These are phyloP conservation scores for Hydractinia symbiolongicarpus DNA, from an alignment of 30 jellyfish, hydroid and myxozoan species.

Conservation along the genomic window DNA sequence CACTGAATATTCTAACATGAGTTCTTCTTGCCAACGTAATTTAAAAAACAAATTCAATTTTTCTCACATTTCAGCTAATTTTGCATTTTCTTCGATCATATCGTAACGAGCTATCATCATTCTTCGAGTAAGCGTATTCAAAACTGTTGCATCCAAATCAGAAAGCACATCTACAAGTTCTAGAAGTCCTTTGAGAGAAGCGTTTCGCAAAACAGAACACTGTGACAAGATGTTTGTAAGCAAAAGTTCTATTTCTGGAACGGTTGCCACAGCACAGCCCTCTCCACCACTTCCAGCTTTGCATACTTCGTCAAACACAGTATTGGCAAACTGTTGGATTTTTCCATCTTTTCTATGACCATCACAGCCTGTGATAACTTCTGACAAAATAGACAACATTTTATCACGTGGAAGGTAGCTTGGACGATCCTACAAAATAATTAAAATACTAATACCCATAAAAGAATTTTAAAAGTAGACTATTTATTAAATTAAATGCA, in stretches of 20 bases:
- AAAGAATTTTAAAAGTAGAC: background rate
- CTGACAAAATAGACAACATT: slow-evolving; percentile 56
- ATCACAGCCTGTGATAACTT: slow-evolving; percentile 45
- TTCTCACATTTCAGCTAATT: slow-evolving; percentile 68
- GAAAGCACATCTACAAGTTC: slow-evolving; percentile 42
- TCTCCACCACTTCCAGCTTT: slow-evolving; percentile 47
- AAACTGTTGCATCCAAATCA: slow-evolving; percentile 4
- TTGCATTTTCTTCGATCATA: slow-evolving; percentile 37
- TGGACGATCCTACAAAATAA: slow-evolving; percentile 14
- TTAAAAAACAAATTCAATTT: background rate
- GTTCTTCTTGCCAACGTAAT: too few species aligned
- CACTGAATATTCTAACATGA: too few species aligned
- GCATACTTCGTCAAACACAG: slow-evolving; percentile 72
- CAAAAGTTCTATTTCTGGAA: slow-evolving; percentile 26
- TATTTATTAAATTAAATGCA: too few species aligned
- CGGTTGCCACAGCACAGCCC: slow-evolving; percentile 40
- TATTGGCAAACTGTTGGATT: slow-evolving; percentile 59
- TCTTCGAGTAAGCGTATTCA: slow-evolving; percentile 53
- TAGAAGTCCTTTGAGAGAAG: slow-evolving; percentile 67
- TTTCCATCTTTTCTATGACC: slow-evolving; percentile 83
- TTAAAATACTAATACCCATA: background rate
- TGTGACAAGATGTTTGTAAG: slow-evolving; percentile 57
- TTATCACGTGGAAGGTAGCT: slow-evolving; percentile 57
- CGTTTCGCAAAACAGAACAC: slow-evolving; percentile 57
- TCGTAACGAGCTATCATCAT: slow-evolving; percentile 64